phyloP scores from a whole-genome alignment of 2,797 vertebrate genomes.

The Cynopterus sphinx region DNA sequence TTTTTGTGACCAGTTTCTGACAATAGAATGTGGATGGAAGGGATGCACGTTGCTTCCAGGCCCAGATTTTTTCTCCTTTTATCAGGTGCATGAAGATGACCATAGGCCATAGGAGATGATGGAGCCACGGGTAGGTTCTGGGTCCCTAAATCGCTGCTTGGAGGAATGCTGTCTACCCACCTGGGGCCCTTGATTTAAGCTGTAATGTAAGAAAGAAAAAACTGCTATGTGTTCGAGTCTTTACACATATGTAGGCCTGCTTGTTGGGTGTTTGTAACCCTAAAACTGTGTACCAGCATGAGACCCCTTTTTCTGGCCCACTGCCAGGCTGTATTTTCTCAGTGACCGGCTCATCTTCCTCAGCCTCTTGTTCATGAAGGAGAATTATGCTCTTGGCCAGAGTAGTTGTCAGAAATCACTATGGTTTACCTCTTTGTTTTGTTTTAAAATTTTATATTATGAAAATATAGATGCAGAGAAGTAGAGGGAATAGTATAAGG shows the following conservation, averaged over 20 bases:
- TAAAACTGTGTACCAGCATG: neutral
- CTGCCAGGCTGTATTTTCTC: neutral
- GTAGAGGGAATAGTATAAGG: neutral
- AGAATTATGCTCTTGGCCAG: neutral
- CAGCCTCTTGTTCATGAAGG: neutral
- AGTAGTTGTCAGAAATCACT: neutral
- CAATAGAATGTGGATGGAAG: neutral
- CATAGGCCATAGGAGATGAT: neutral
- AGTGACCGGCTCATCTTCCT: neutral
- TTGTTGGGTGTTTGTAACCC: neutral
- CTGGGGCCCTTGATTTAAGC: neutral
- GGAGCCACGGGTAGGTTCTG: neutral
- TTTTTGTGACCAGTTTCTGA: neutral
- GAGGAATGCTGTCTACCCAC: neutral
- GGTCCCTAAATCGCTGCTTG: neutral
- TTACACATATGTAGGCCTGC: neutral
- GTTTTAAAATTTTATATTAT: neutral
- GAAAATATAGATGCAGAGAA: neutral
- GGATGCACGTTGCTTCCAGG: neutral
- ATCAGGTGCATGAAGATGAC: neutral
- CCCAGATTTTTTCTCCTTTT: neutral
- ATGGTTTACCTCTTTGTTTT: neutral
- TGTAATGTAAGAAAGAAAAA: neutral
- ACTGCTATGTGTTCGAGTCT: neutral
- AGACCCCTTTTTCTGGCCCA: neutral